These are phyloP conservation scores for Macquaria australasica DNA, from an alignment of 2,113 vertebrate genomes.

Conservation along the genomic window DNA sequence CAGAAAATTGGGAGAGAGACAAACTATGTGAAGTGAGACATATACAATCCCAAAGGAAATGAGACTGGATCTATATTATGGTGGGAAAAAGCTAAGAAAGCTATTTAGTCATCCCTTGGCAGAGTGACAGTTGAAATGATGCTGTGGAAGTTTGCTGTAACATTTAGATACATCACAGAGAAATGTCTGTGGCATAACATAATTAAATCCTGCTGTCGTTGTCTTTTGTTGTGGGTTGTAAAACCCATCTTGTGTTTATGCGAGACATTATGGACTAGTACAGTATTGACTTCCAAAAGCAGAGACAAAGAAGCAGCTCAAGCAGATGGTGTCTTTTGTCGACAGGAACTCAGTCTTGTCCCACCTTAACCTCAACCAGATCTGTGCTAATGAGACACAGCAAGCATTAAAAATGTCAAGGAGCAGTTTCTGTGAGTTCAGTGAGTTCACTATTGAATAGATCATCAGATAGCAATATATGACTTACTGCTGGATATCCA, in stretches of 20 bases:
- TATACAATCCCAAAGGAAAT: constrained; percentile 34
- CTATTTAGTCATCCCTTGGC: constrained; percentile 61
- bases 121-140: constrained; percentile 33
- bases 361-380: constrained; percentile 32
- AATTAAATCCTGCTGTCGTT: constrained; percentile 55
- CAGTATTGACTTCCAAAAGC: constrained; percentile 32
- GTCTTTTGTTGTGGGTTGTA: constrained; percentile 48
- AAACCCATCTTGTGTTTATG: constrained; percentile 52
- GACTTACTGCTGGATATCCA: background rate
- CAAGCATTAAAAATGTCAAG: constrained; percentile 7
- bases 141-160: constrained; percentile 49
- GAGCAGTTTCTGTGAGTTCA: background rate
- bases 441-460: background rate
- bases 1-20: constrained; percentile 12
- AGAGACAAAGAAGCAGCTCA: constrained; percentile 44
- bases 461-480: background rate
- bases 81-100: constrained; percentile 35
- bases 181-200: constrained; percentile 45
- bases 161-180: constrained; percentile 49
- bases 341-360: constrained; percentile 30
- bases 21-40: background rate
- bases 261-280: constrained; percentile 36
- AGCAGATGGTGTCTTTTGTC: constrained; percentile 47
- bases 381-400: constrained; percentile 47
- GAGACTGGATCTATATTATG: constrained; percentile 50